Evolutionary conservation across 53 echinoderm and acorn worm species (phyloP), one percentile per base, ranked within the genome.

Genomic region (Astropecten irregularis): DNA sequence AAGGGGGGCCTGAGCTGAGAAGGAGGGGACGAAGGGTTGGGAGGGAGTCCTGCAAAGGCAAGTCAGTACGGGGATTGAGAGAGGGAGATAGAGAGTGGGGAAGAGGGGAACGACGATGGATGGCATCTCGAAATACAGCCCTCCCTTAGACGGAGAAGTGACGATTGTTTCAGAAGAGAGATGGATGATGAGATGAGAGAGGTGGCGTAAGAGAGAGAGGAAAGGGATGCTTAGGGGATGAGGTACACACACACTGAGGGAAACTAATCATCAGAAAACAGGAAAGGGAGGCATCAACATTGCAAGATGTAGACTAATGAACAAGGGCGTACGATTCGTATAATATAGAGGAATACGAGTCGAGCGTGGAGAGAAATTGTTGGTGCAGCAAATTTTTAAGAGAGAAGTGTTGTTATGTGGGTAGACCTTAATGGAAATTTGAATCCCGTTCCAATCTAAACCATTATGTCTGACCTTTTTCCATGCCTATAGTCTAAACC

Each of bases 81-180:
- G n/a, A n/a, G n/a, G n/a, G n/a, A n/a, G n/a, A n/a, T n/a, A n/a
- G n/a, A n/a, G n/a, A n/a, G n/a, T n/a, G n/a, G n/a, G n/a, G n/a
- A 73, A 39, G 26, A 55, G 74, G 57, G 32, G 11, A 40, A 61
- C 62, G 62, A 79, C 79, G 79, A 79, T 48, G 47, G 79, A 79
- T 79, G 62, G 20, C 44, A 42, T 60, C 47, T 39, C 19, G 66
- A n/a, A 46, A 47, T 37, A 61, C 0, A 21, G 49, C 19, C 46
- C 19, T 61, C 60, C 30, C 47, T 42, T 32, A 47, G 62, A 46
- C 49, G 61, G 63, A 60, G 47, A 19, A 47, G 23, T 6, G 44
- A 22, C 56, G 79, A 79, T 79, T 79, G 61, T 60, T 62, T 60
- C 63, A 46, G 15, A 23, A 62, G 62, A 79, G 79, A 79, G 79